Conservation (phyloP, 2,113 vertebrate genomes). For the Pteronura brasiliensis region DNA sequence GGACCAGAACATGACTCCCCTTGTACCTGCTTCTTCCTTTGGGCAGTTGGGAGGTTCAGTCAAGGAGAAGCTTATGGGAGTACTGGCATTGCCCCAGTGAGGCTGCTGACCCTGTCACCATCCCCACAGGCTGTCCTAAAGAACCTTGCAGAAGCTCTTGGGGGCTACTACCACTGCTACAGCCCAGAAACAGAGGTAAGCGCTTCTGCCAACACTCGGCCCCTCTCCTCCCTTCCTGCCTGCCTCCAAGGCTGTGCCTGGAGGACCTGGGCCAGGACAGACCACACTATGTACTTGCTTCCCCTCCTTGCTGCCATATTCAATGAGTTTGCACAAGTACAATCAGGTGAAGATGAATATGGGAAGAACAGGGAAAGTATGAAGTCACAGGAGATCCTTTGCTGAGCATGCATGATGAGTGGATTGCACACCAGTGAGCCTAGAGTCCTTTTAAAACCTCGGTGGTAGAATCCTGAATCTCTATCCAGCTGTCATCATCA, state of each 20-base stretch:
- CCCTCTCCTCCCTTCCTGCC: too few species aligned
- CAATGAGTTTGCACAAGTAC: background rate
- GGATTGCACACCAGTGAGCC: background rate
- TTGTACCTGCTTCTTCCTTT: background rate
- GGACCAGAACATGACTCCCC: background rate
- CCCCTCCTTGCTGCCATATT: accelerated
- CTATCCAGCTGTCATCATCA: background rate
- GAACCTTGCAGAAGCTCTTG: constrained; percentile 77
- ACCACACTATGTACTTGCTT: background rate
- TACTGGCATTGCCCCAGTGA: accelerated
- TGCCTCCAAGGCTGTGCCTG: background rate
- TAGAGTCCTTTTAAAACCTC: background rate
- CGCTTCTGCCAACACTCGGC: accelerated
- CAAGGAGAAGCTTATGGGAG: background rate
- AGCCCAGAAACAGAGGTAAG: constrained; percentile 81
- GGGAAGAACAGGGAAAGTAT: background rate
- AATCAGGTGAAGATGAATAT: background rate
- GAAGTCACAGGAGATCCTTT: background rate
- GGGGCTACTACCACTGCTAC: constrained; percentile 84
- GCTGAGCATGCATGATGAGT: background rate
- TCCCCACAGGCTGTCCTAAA: constrained; percentile 77
- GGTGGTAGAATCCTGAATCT: background rate
- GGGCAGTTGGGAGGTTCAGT: background rate
- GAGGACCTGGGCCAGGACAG: background rate
- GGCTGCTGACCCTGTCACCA: background rate